phyloP scores from a whole-genome alignment of 2,888 invertebrate genomes.

The Rambutsinella grinnellia region DNA sequence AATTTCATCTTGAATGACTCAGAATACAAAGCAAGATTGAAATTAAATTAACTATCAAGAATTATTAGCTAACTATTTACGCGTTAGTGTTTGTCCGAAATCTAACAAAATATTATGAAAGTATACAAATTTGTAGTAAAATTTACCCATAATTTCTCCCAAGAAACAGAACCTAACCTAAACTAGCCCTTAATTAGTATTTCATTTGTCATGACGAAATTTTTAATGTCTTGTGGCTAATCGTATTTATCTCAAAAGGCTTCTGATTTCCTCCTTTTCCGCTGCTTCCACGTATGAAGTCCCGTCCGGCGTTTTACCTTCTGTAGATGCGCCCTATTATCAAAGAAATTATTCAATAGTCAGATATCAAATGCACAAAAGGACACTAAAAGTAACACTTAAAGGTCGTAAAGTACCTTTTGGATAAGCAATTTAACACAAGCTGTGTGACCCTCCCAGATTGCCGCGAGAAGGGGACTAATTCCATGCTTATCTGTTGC shows the following conservation, averaged over 20 bases:
- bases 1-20: too few species aligned
- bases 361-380: too few species aligned
- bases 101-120: conserved; percentile 18
- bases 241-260: conserved; percentile 73
- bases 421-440: conserved; percentile 90
- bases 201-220: conserved; percentile 64
- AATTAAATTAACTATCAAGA: too few species aligned
- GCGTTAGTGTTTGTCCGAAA: too few species aligned
- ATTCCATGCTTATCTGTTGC: conserved; percentile 95
- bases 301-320: conserved; percentile 89
- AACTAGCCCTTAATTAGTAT: conserved; percentile 18
- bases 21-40: too few species aligned
- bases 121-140: conserved; percentile 33
- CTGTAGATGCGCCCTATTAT: conserved; percentile 83
- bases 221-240: conserved; percentile 66
- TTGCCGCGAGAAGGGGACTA: conserved; percentile 91
- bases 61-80: too few species aligned
- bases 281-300: conserved; percentile 88
- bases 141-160: conserved; percentile 17
- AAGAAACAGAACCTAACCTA: conserved; percentile 29
- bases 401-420: conserved; percentile 74
- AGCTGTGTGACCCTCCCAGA: conserved; percentile 95
- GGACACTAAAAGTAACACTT: too few species aligned
- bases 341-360: too few species aligned
- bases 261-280: conserved; percentile 91